Base-by-base conservation (phyloP, 2,797 vertebrate genomes). In the Serranus cabrilla region DNA sequence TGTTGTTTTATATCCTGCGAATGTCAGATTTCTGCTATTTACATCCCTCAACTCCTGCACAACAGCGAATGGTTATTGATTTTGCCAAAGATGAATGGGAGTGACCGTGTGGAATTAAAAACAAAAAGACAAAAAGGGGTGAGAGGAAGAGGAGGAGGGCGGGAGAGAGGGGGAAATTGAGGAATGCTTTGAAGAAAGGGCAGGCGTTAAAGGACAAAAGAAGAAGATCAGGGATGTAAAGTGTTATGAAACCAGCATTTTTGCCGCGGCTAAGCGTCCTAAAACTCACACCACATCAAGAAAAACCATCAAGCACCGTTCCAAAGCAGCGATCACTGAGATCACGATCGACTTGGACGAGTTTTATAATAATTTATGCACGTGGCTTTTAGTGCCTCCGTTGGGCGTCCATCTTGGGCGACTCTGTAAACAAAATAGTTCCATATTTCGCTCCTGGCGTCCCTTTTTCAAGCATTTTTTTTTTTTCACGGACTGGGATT, bases 11-110 rank as follows among this genome's bases (percentile, higher is more conserved):
- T 94, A 92, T 93, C 92, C 90, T 81, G 85, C 81, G 82, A 92
- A 90, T 92, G 92, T 94, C 94, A 93, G 89, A 92, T 92, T 93
- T 92, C 80, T 86, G 88, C 91, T 94, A 94, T 94, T 94, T 94
- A 93, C 93, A 94, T 93, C 90, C 88, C 82, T 91, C 87, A 87
- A 85, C 78, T 73, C 63, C 87, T 2, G 70, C 87, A 64, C 62
- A 56, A 78, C 81, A n/a, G 82, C 31, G 82, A 92, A 92, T 92
- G 89, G 87, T 72, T 94, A 94, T 94, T 90, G 94, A 94, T 94
- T 87, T 74, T 59, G 62, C 76, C 67, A 46, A 66, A 90, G 92
- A 93, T 85, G 80, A 89, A 94, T 91, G 85, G 80, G 59, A 63
- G 79, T 25, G 75, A 67, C 68, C 58, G 76, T 13, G 51, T 57